Conservation (phyloP, 2,113 vertebrate genomes). For the Rhinichthys klamathensis region DNA sequence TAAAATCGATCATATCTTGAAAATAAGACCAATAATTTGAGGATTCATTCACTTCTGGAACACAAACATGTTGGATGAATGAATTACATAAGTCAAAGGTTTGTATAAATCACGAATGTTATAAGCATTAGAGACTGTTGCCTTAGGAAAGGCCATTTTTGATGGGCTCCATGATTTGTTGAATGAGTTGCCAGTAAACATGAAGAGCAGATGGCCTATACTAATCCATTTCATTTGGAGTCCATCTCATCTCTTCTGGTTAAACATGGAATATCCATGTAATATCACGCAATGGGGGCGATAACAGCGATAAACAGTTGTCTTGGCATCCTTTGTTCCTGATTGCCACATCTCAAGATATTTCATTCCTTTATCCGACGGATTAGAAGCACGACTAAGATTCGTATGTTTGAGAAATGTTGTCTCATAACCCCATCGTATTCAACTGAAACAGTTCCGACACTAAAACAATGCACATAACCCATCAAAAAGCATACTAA, state of each 20-base stretch:
- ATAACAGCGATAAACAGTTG: constrained; percentile 57
- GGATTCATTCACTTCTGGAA: not conserved
- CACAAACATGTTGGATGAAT: not conserved
- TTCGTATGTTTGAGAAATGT: not conserved
- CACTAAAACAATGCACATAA: not conserved
- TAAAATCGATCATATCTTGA: not conserved
- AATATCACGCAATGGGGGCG: constrained; percentile 39
- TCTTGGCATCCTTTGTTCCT: constrained; percentile 65
- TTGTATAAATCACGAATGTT: not conserved
- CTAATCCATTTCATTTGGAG: constrained; percentile 44
- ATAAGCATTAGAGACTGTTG: not conserved
- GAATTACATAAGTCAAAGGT: not conserved
- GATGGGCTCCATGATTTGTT: not conserved
- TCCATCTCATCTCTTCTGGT: constrained; percentile 10
- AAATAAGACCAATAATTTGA: not conserved
- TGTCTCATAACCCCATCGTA: not conserved
- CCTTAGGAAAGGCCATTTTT: not conserved
- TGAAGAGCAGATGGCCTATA: constrained; percentile 41
- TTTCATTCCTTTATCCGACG: not conserved
- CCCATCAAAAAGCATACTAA: not conserved
- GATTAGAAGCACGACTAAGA: not conserved
- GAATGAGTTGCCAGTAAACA: constrained; percentile 23
- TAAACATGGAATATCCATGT: constrained; percentile 32
- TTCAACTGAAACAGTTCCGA: not conserved
- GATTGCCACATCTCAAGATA: constrained; percentile 11